Evolutionary conservation across 30 jellyfish, hydroid and myxozoan genomes (phyloP).

Genomic region (Turritopsis dohrnii): DNA sequence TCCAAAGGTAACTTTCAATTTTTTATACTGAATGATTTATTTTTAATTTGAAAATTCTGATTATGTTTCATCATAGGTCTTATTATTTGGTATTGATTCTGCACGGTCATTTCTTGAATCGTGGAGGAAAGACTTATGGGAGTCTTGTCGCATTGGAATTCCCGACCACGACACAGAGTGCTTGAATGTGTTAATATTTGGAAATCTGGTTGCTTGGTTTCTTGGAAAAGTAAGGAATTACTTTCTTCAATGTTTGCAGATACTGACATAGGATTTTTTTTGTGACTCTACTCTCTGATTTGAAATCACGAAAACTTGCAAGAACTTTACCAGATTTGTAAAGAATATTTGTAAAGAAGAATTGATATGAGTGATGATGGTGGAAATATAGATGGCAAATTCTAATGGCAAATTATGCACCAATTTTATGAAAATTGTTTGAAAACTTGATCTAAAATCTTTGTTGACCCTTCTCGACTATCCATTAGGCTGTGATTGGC

Average conservation of each 20-base stretch:
- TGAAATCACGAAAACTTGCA: too few relatives aligned
- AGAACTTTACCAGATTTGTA: too few relatives aligned
- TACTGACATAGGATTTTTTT: too few relatives aligned
- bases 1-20: slow-evolving; percentile 54
- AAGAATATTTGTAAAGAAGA: too few relatives aligned
- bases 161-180: slow-evolving; percentile 80
- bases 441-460: too few relatives aligned
- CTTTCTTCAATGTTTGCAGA: neutral
- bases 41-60: neutral
- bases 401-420: too few relatives aligned
- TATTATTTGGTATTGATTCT: slow-evolving; percentile 76
- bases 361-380: too few relatives aligned
- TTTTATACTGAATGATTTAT: neutral
- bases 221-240: slow-evolving; percentile 65
- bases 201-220: slow-evolving; percentile 96
- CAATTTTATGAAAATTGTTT: too few relatives aligned
- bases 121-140: slow-evolving; percentile 90
- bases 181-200: slow-evolving; percentile 73
- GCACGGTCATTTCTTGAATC: slow-evolving; percentile 58
- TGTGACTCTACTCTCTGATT: too few relatives aligned
- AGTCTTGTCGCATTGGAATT: slow-evolving; percentile 58
- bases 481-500: too few relatives aligned
- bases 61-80: slow-evolving; percentile 43
- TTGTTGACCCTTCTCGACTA: too few relatives aligned
- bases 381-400: too few relatives aligned